Evolutionary conservation across 2,113 vertebrate genomes (phyloP).

Genomic region (Ageneiosus marmoratus): DNA sequence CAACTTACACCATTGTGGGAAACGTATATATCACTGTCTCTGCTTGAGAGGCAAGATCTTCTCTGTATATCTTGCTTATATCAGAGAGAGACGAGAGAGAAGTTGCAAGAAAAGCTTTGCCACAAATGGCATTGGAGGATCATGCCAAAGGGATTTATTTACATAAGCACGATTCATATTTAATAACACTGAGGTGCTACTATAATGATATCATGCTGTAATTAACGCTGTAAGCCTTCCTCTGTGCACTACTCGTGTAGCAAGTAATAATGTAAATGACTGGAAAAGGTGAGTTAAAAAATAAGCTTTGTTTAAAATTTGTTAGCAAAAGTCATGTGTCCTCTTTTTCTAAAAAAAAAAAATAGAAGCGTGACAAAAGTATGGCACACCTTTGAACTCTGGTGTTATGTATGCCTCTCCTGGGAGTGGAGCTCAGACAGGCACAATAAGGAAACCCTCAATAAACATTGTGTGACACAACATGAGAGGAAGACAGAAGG

Average conservation of each 20-base stretch:
- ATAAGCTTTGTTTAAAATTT: background rate
- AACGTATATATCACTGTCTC: slow-evolving; percentile 42
- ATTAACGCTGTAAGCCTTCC: no score
- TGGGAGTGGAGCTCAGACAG: slow-evolving; percentile 21
- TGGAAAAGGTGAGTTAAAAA: no score
- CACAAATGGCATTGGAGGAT: background rate
- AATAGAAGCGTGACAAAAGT: slow-evolving; percentile 26
- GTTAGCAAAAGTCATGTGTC: background rate
- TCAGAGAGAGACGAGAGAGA: background rate
- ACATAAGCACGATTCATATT: background rate
- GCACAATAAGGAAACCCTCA: slow-evolving; percentile 2
- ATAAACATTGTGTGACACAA: slow-evolving; percentile 39
- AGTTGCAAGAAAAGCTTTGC: background rate
- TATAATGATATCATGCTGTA: background rate
- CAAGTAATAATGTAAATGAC: background rate
- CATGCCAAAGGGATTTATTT: background rate
- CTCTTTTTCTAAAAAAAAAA: background rate
- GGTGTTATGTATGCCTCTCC: slow-evolving; percentile 44
- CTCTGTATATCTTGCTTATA: slow-evolving; percentile 25
- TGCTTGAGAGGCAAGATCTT: slow-evolving; percentile 24
- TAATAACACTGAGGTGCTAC: background rate
- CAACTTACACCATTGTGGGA: slow-evolving; percentile 29
- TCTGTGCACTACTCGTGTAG: background rate
- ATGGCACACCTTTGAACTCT: slow-evolving; percentile 48
- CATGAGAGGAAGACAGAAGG: background rate